Percentiles rank a stretch among this genome's conserved stretches.
Evolutionary conservation across 1,140 invertebrate genomes (phyloP).

Genomic region (Phortica variegata): DNA sequence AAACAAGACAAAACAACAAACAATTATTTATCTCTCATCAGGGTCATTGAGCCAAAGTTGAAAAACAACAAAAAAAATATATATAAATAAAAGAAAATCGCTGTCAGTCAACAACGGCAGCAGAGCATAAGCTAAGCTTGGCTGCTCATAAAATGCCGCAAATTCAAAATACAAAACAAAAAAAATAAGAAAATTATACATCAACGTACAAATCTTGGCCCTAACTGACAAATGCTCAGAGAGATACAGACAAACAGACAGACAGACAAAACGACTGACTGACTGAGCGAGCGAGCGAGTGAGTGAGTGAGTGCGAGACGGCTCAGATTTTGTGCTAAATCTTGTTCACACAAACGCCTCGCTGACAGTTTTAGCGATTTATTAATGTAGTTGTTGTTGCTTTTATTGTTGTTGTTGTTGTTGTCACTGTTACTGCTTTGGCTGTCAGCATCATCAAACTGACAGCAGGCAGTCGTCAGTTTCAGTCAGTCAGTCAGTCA

Average conservation of each 20-base stretch:
- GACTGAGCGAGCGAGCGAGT: background rate
- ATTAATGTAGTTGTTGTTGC: conserved; percentile 9
- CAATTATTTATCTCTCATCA: conserved; percentile 46
- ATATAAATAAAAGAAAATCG: conserved; percentile 38
- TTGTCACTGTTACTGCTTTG: conserved; percentile 35
- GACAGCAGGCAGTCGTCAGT: no score
- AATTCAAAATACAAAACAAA: no score
- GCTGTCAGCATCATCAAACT: no score
- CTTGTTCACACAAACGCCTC: conserved; percentile 47
- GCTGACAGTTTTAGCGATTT: conserved; percentile 36
- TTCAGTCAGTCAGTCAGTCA: conserved; percentile 25
- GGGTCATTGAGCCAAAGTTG: conserved; percentile 2
- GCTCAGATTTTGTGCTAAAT: conserved; percentile 43
- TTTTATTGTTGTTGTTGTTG: conserved; percentile 24
- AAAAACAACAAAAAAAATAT: conserved; percentile 1
- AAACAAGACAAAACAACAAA: conserved; percentile 40
- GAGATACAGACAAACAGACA: conserved; percentile 6
- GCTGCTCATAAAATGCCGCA: no score
- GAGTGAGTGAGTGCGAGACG: conserved; percentile 3
- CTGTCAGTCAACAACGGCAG: conserved; percentile 32
- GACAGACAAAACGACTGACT: background rate
- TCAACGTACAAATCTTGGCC: no score
- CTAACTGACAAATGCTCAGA: conserved; percentile 6
- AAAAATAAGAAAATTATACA: no score
- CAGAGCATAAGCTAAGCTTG: background rate